Base-by-base conservation (phyloP, 2,888 invertebrate genomes). In the Tribolium freemani region DNA sequence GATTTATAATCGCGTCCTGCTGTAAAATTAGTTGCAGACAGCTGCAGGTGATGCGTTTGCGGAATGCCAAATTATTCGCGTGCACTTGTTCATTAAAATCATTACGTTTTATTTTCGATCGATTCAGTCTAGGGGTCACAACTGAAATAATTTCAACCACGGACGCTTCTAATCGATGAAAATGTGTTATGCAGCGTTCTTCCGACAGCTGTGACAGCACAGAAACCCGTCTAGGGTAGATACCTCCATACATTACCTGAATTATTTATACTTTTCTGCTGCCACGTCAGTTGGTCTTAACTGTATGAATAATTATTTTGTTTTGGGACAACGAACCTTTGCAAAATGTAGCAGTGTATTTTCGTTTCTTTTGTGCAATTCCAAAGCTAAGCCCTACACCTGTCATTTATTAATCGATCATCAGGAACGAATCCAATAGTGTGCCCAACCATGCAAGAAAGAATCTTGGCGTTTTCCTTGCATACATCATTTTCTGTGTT, bases 201-300 rank as follows among this genome's bases (percentile, higher is more conserved):
- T 54, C 63, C 70, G 69, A 69, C 69, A 61, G 58, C 58, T 70
- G 61, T 75, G 76, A 77, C 78, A 78, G 76, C 75, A 75, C 71
- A 51, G 71, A 72, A 76, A 75, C 73, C 75, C 75, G 72, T 71
- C 75, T 75, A 69, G 70, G 75, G 75, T 38, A 38, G 38, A 38
- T 38, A 38, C 38, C 38, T 26, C 76, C 78, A 77, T 76, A 76
- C 76, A 79, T 79, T 77, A 78, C 77, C 73, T 79, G 75, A 74
- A 79, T 77, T 77, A 79, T 79, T 79, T 77, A 79, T 78, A 76
- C 75, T 75, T 76, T 78, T 77, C 78, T 72, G 76, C 74, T 73
- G 76, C 73, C 76, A 51, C 48, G 48, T 48, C 67, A 56, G 26
- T 45, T 46, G 46, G 67, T 45, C 67, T 67, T 67, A 53, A 67